Evolutionary conservation across 2,888 invertebrate species (phyloP).

Genomic region (Carabus problematicus): DNA sequence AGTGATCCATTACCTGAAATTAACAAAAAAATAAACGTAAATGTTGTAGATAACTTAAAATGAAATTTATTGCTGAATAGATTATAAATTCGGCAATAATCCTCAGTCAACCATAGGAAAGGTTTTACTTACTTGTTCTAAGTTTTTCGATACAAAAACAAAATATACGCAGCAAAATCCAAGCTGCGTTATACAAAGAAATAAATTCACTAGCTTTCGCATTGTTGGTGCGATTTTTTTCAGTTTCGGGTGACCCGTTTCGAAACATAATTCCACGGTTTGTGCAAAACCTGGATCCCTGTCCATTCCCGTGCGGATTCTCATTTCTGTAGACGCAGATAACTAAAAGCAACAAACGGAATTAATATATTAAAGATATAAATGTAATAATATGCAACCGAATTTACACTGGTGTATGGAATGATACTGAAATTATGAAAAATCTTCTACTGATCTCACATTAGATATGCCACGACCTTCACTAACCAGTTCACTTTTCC

Average conservation of each 20-base stretch:
- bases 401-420: too few species aligned
- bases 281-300: slow-evolving; percentile 77
- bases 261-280: slow-evolving; percentile 83
- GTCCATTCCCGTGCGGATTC: slow-evolving; percentile 64
- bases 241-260: slow-evolving; percentile 73
- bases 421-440: too few species aligned
- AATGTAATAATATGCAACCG: too few species aligned
- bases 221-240: slow-evolving; percentile 68
- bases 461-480: too few species aligned
- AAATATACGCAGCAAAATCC: slow-evolving; percentile 98
- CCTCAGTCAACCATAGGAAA: too few species aligned
- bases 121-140: slow-evolving; percentile 70
- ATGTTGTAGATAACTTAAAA: slow-evolving; percentile 7
- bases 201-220: slow-evolving; percentile 79
- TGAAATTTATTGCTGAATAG: background rate
- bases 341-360: slow-evolving; percentile 61
- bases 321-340: slow-evolving; percentile 74
- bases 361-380: too few species aligned
- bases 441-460: too few species aligned
- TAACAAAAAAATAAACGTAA: background rate
- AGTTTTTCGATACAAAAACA: slow-evolving; percentile 89
- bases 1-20: slow-evolving; percentile 72
- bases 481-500: too few species aligned
- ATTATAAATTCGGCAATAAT: background rate
- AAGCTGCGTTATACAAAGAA: slow-evolving; percentile 93